phyloP scores from a whole-genome alignment of 1,140 invertebrate species.

The Caenorhabditis tropicalis region DNA sequence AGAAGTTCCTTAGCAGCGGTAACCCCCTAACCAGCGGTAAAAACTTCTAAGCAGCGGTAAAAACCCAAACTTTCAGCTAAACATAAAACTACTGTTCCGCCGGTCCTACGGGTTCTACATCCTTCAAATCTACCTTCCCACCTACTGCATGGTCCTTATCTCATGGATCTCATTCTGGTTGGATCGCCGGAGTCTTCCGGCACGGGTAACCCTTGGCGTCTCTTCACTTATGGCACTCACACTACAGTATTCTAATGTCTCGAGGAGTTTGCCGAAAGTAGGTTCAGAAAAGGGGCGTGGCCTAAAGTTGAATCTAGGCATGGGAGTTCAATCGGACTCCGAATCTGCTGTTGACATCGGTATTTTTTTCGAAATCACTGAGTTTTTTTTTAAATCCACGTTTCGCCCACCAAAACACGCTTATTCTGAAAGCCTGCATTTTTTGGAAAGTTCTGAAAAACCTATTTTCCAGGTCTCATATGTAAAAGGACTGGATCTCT shows the following conservation, averaged over 20 bases:
- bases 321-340: slow-evolving; percentile 18
- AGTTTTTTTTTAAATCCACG: background rate
- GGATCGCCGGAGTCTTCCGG: slow-evolving; percentile 61
- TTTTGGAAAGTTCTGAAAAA: background rate
- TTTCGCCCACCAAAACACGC: background rate
- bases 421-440: background rate
- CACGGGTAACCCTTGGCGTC: slow-evolving; percentile 65
- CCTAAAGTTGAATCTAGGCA: background rate
- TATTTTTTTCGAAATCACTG: too few species aligned
- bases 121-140: slow-evolving; percentile 75
- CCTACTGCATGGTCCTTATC: slow-evolving; percentile 65
- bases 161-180: slow-evolving; percentile 72
- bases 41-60: background rate
- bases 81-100: slow-evolving; percentile 74
- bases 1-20: background rate
- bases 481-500: slow-evolving; percentile 74
- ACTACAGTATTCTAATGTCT: slow-evolving; percentile 70
- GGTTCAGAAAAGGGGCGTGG: background rate
- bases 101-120: slow-evolving; percentile 74
- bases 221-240: slow-evolving; percentile 71
- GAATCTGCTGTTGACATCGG: slow-evolving; percentile 6
- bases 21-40: too few species aligned
- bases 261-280: slow-evolving; percentile 68
- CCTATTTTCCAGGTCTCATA: slow-evolving; percentile 72
- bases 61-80: slow-evolving; percentile 64